A percentile compares a stretch with the other conserved stretches of the same genome.
phyloP scores from a whole-genome alignment of 2,113 vertebrate species.

The Bolborhynchus lineola region DNA sequence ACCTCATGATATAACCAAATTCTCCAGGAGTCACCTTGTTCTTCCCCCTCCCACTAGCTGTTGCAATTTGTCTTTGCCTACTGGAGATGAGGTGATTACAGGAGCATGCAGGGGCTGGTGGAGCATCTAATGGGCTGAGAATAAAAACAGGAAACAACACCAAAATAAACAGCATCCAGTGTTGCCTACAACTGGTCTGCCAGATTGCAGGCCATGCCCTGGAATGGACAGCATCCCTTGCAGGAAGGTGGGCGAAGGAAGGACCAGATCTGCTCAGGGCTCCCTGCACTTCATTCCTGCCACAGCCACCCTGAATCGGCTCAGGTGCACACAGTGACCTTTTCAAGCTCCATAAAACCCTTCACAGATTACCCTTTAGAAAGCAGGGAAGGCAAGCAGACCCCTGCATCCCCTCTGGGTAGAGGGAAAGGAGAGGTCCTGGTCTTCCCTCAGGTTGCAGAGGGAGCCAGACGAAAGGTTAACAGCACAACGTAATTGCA shows the following conservation, averaged over 20 bases:
- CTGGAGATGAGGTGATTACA: not conserved
- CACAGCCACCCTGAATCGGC: not conserved
- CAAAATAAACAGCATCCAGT: not conserved
- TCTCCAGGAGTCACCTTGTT: not conserved
- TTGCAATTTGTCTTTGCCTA: not conserved
- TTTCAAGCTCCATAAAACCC: constrained; percentile 43
- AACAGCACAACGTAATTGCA: not conserved
- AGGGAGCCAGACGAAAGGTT: constrained; percentile 28
- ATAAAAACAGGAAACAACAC: not conserved
- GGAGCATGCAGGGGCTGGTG: not conserved
- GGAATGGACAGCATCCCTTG: not conserved
- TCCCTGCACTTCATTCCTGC: not conserved
- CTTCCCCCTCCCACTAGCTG: not conserved
- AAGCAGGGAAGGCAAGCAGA: not conserved
- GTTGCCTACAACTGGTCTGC: not conserved
- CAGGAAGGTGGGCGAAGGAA: not conserved
- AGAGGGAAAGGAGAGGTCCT: not conserved
- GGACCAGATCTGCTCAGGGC: not conserved
- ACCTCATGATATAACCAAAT: not conserved
- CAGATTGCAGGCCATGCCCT: not conserved
- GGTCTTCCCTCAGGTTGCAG: not conserved
- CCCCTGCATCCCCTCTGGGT: not conserved
- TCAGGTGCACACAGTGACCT: not conserved
- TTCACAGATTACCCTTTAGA: constrained; percentile 31
- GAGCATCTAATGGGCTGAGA: not conserved